Evolutionary conservation across 1,140 invertebrate species (phyloP), one percentile per base, ranked within the genome.

Genomic region (Drosophila carrolli): DNA sequence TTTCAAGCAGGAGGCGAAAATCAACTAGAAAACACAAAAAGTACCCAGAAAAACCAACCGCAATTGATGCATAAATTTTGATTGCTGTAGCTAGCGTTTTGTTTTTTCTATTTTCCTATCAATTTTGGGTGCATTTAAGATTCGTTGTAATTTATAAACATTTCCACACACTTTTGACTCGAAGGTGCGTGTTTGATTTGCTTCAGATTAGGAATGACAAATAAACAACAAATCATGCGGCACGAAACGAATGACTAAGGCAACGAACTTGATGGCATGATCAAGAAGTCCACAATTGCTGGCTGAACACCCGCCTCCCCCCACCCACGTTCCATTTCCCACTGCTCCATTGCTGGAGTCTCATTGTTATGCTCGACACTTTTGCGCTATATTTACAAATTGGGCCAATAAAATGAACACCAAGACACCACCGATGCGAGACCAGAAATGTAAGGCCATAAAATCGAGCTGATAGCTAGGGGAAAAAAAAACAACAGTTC

Each of bases 321-420:
- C 50, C 57, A 72, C 50, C 13, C 71, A 27, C 48, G 14, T n/a
- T 19, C n/a, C 9, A 9, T 9, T 23, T 59, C 46, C 44, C 46
- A 13, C 47, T n/a, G 13, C 16, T 27, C 38, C 37, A 23, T 14
- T 14, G 38, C 59, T 23, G 48, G 23, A 48, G 46, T 41, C 83
- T 89, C 84, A 89, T 89, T 89, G 73, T 81, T 89, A 89, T 89
- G 84, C 84, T 74, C 81, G 63, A 89, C 84, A 89, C 81, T 90
- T 89, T 78, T 89, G 77, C 81, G 84, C 84, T 84, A 90, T 89
- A 90, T 88, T 89, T 81, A 89, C 84, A 89, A 89, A 90, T 89
- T 89, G 84, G 84, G 84, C 84, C 84, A 89, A 89, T 89, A 89
- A 89, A 89, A 89, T 78, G 77, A 89, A 89, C 84, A 89, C 84